Conservation (phyloP, 2,113 vertebrate genomes). For the Mobula hypostoma region DNA sequence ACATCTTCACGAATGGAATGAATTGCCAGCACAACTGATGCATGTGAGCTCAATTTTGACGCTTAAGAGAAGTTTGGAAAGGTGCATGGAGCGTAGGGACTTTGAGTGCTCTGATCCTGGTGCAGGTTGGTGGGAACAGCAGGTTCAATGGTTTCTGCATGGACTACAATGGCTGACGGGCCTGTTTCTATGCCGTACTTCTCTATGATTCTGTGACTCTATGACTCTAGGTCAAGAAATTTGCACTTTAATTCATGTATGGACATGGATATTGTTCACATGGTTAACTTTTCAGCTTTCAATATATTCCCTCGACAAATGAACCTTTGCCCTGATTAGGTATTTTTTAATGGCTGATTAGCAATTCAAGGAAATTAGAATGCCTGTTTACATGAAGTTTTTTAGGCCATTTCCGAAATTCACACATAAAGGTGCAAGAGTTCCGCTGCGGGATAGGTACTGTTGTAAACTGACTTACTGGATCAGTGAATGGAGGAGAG, state of each 20-base stretch:
- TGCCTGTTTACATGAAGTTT: background rate
- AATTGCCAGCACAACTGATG: too few relatives aligned
- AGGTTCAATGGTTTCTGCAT: too few relatives aligned
- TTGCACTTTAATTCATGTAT: background rate
- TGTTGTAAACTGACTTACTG: background rate
- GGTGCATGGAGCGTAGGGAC: too few relatives aligned
- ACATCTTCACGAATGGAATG: too few relatives aligned
- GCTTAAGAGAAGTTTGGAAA: too few relatives aligned
- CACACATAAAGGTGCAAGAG: background rate
- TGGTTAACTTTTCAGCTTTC: background rate
- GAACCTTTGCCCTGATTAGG: background rate
- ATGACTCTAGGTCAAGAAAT: too few relatives aligned
- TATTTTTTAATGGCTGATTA: background rate
- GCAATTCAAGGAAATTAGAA: background rate
- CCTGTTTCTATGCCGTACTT: too few relatives aligned
- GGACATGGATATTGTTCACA: background rate
- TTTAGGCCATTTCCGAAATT: background rate
- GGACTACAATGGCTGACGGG: too few relatives aligned
- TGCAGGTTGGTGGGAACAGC: too few relatives aligned
- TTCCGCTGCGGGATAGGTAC: background rate
- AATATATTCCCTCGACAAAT: background rate
- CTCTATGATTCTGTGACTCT: too few relatives aligned
- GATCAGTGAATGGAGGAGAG: background rate
- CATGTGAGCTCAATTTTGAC: too few relatives aligned
- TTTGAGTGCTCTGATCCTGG: too few relatives aligned